phyloP scores from a whole-genome alignment of 2,888 invertebrate species.

The Polietes domitor region DNA sequence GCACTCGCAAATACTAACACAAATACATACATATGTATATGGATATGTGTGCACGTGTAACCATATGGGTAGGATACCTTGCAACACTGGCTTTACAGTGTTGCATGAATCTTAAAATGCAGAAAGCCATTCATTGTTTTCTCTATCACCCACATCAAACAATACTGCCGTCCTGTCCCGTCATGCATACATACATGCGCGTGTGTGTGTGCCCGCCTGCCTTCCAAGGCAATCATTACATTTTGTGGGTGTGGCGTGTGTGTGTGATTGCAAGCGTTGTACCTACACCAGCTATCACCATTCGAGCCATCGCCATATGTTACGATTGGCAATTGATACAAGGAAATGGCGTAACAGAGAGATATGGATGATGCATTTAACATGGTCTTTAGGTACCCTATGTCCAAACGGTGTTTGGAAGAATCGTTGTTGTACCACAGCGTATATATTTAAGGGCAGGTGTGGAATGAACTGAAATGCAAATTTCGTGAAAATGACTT shows the following conservation, averaged over 20 bases:
- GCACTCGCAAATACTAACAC: not conserved
- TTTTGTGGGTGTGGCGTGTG: not conserved
- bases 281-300: not conserved
- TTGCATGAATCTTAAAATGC: slow-evolving; percentile 30
- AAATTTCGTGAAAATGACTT: too few relatives aligned
- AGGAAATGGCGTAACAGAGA: not conserved
- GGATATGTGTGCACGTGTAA: not conserved
- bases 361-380: not conserved
- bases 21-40: not conserved
- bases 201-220: too few relatives aligned
- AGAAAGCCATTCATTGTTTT: slow-evolving; percentile 46
- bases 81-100: slow-evolving; percentile 2
- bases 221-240: slow-evolving; percentile 41
- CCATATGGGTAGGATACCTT: slow-evolving; percentile 22
- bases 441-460: too few relatives aligned
- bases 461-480: too few relatives aligned
- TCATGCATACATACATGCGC: not conserved
- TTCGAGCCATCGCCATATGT: slow-evolving; percentile 1
- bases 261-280: not conserved
- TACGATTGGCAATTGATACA: slow-evolving; percentile 15
- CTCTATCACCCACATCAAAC: slow-evolving; percentile 23
- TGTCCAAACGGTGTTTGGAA: too few relatives aligned
- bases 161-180: not conserved
- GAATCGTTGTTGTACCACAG: too few relatives aligned
- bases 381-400: not conserved